Conservation (phyloP, 2,888 invertebrate species). For the Andrena dorsata region DNA sequence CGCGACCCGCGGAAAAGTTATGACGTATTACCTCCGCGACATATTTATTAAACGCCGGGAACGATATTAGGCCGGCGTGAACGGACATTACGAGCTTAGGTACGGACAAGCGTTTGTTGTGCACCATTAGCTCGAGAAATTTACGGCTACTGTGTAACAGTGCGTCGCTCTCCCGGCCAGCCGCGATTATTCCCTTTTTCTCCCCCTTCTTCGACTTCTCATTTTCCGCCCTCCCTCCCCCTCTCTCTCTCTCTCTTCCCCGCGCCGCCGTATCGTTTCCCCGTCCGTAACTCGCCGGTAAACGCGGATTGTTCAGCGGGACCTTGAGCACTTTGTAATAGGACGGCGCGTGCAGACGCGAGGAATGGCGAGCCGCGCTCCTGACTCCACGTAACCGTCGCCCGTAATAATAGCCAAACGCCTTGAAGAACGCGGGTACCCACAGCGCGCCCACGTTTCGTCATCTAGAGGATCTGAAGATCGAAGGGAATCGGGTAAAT, state of each 20-base stretch:
- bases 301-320: neutral
- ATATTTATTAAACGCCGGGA: constrained; percentile 80
- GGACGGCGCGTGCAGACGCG: constrained; percentile 2
- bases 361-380: neutral
- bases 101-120: constrained; percentile 78
- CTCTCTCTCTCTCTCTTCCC: too few relatives aligned
- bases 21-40: constrained; percentile 76
- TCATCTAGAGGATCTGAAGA: neutral
- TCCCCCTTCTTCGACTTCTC: neutral
- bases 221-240: too few relatives aligned
- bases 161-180: constrained; percentile 34
- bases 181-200: constrained; percentile 28
- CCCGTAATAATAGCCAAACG: constrained; percentile 32
- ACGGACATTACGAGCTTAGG: constrained; percentile 75
- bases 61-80: constrained; percentile 79
- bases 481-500: neutral
- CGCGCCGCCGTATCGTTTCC: neutral
- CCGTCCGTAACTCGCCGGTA: neutral
- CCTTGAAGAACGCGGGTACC: constrained; percentile 5
- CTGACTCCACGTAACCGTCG: constrained; percentile 40
- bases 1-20: constrained; percentile 72
- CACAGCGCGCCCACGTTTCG: neutral
- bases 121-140: constrained; percentile 80
- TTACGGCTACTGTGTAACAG: constrained; percentile 69
- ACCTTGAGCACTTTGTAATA: constrained; percentile 32